Percentiles rank a stretch among this genome's conserved stretches.
These are phyloP conservation scores for Meteorus colon DNA, from an alignment of 2,888 invertebrate species.

Conservation along the genomic window DNA sequence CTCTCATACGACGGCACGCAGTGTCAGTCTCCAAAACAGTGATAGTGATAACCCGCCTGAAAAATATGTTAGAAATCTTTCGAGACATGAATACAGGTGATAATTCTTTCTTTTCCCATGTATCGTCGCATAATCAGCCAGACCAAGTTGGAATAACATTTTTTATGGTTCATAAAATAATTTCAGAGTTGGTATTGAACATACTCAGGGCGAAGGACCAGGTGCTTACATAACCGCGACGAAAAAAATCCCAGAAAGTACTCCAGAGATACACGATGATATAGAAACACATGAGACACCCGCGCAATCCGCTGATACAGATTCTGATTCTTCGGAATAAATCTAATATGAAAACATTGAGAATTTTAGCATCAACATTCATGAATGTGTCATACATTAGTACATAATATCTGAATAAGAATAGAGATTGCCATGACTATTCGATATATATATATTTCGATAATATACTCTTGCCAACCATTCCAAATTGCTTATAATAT, in stretches of 20 bases:
- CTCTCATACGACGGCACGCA: conserved; percentile 96
- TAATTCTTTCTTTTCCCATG: neutral
- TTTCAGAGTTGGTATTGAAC: conserved; percentile 89
- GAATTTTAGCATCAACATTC: conserved; percentile 19
- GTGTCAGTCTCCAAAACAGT: conserved; percentile 90
- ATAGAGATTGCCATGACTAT: neutral
- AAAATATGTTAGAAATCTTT: conserved; percentile 97
- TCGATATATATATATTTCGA: neutral
- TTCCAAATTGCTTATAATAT: conserved; percentile 1
- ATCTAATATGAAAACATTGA: neutral
- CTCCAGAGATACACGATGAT: conserved; percentile 65
- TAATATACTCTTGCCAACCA: neutral
- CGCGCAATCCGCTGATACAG: conserved; percentile 72
- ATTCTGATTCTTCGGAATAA: conserved; percentile 76
- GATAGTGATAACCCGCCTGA: conserved; percentile 94
- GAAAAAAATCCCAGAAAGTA: conserved; percentile 67
- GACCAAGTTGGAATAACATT: neutral
- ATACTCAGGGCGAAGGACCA: conserved; percentile 83
- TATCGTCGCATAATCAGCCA: neutral
- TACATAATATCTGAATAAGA: conserved; percentile 10
- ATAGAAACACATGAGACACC: conserved; percentile 67
- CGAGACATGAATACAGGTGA: conserved; percentile 94
- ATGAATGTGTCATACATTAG: neutral
- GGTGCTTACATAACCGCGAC: conserved; percentile 82
- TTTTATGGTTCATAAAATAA: neutral